Evolutionary conservation across 2,797 vertebrate species (phyloP).

Genomic region (Carcharodon carcharias): DNA sequence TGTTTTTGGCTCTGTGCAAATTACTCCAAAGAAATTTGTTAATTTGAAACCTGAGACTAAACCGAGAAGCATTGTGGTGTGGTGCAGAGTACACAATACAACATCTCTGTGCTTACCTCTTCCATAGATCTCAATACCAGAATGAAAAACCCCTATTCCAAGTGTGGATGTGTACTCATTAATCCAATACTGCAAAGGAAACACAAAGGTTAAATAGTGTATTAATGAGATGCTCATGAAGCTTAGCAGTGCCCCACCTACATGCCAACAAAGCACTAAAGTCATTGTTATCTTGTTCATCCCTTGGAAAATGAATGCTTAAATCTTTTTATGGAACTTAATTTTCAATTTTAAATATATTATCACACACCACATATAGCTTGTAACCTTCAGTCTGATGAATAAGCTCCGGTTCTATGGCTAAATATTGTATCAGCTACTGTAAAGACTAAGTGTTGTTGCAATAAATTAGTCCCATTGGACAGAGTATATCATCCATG

Average conservation of each 20-base stretch:
- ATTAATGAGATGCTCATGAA: not conserved
- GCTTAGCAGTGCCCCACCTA: not conserved
- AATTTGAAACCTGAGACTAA: not conserved
- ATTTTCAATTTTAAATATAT: not conserved
- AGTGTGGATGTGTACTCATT: constrained; percentile 92
- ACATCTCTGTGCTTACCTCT: constrained; percentile 65
- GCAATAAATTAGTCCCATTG: not conserved
- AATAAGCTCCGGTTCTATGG: not conserved
- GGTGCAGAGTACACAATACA: not conserved
- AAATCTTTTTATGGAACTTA: not conserved
- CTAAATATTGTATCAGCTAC: not conserved
- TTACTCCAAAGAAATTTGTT: not conserved
- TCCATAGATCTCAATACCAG: constrained; percentile 89
- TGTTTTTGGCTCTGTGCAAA: not conserved
- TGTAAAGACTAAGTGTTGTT: not conserved
- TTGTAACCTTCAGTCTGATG: not conserved
- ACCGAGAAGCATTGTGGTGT: not conserved
- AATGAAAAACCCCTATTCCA: constrained; percentile 93
- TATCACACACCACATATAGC: not conserved
- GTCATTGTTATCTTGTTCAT: not conserved
- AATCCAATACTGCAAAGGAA: constrained; percentile 79
- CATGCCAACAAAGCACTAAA: not conserved
- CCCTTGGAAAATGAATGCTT: not conserved
- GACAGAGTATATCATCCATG: not conserved
- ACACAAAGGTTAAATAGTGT: not conserved